phyloP scores from a whole-genome alignment of 2,888 invertebrate species.

The Nebria brevicollis region DNA sequence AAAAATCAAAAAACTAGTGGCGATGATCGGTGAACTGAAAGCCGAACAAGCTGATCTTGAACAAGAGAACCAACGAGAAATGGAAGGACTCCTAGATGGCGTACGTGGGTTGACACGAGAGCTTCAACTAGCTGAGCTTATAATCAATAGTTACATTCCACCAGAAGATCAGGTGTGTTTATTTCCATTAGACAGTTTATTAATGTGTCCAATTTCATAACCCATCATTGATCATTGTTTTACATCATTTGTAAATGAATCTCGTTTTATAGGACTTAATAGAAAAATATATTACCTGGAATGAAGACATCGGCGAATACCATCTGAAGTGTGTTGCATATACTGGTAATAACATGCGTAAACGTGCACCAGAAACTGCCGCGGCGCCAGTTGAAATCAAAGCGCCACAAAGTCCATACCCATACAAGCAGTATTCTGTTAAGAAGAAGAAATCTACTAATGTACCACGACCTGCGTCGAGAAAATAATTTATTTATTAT shows the following conservation, averaged over 20 bases:
- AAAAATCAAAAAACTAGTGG: slow-evolving; percentile 90
- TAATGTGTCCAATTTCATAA: background rate
- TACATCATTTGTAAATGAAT: slow-evolving; percentile 21
- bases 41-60: slow-evolving; percentile 88
- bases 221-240: background rate
- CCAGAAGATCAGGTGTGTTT: slow-evolving; percentile 83
- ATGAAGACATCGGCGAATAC: slow-evolving; percentile 99
- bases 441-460: background rate
- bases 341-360: slow-evolving; percentile 98
- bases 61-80: slow-evolving; percentile 95
- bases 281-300: slow-evolving; percentile 94
- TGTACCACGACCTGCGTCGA: background rate
- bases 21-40: slow-evolving; percentile 85
- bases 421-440: background rate
- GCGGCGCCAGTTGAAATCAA: background rate
- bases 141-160: slow-evolving; percentile 94
- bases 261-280: slow-evolving; percentile 76
- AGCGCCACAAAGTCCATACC: background rate
- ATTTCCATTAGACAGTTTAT: background rate
- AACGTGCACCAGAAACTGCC: slow-evolving; percentile 59
- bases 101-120: slow-evolving; percentile 91
- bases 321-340: slow-evolving; percentile 98
- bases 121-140: slow-evolving; percentile 87
- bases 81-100: slow-evolving; percentile 94
- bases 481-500: background rate